These are phyloP conservation scores for Exaiptasia diaphana DNA, from an alignment of 64 coral and sea anemone genomes.

Conservation along the genomic window DNA sequence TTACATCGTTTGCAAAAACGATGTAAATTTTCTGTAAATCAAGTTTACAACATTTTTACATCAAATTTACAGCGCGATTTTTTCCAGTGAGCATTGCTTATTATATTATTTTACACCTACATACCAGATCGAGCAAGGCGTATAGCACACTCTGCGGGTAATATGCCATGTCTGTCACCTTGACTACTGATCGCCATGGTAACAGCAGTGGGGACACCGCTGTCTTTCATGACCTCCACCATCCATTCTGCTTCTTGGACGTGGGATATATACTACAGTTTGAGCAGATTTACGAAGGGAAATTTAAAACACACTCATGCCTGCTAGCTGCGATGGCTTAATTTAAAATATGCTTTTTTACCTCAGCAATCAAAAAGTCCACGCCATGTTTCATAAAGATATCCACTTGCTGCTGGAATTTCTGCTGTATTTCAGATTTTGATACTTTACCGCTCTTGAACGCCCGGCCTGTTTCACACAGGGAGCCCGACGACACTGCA, in stretches of 20 bases:
- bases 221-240: constrained; percentile 53
- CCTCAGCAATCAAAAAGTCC: constrained; percentile 67
- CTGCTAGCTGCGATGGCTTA: background rate
- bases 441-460: constrained; percentile 24
- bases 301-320: background rate
- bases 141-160: constrained; percentile 72
- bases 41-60: no score
- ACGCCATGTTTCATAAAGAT: constrained; percentile 44
- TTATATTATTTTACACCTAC: no score
- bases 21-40: no score
- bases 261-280: constrained; percentile 17
- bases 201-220: constrained; percentile 44
- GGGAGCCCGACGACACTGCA: constrained; percentile 26
- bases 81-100: no score
- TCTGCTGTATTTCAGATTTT: constrained; percentile 51
- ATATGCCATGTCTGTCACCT: constrained; percentile 37
- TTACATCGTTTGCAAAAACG: no score
- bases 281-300: background rate
- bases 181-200: constrained; percentile 47
- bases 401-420: constrained; percentile 44
- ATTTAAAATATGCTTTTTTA: background rate
- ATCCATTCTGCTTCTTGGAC: constrained; percentile 50
- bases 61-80: no score
- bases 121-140: constrained; percentile 67
- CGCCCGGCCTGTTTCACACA: constrained; percentile 33